Evolutionary conservation across 2,797 vertebrate genomes (phyloP).

Genomic region (Pyrocephalus nanus): DNA sequence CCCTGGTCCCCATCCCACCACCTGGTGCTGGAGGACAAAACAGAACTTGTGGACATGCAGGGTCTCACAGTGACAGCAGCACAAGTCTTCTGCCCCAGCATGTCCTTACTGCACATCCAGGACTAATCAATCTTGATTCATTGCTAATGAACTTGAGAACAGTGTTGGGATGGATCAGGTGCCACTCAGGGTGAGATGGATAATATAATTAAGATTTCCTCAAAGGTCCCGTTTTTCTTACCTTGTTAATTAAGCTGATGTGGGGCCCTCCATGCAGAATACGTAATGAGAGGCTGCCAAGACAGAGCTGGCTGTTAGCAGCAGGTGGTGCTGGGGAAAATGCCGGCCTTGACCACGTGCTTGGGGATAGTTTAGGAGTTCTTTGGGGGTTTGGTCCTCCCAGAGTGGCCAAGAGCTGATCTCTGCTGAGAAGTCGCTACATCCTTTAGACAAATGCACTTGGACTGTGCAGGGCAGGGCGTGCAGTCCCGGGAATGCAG

Average conservation of each 20-base stretch:
- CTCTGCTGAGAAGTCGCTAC: not conserved
- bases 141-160: slow-evolving; percentile 61
- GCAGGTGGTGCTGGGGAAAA: not conserved
- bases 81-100: not conserved
- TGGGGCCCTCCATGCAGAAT: slow-evolving; percentile 7
- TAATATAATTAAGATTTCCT: slow-evolving; percentile 70
- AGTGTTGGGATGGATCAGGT: slow-evolving; percentile 56
- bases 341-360: fast-evolving
- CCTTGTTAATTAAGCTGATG: slow-evolving; percentile 70
- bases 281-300: not conserved
- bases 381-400: not conserved
- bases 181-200: slow-evolving; percentile 63
- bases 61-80: fast-evolving
- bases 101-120: not conserved
- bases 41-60: not conserved
- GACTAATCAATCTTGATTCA: slow-evolving; percentile 54
- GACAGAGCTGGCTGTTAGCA: not conserved
- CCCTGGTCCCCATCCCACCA: not conserved
- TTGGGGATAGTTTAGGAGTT: not conserved
- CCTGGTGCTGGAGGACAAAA: not conserved
- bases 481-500: not conserved
- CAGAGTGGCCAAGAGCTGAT: not conserved
- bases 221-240: slow-evolving; percentile 59
- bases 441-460: not conserved
- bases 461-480: fast-evolving